Base-by-base conservation (phyloP, 2,888 invertebrate genomes). In the Lamproptera curius region DNA sequence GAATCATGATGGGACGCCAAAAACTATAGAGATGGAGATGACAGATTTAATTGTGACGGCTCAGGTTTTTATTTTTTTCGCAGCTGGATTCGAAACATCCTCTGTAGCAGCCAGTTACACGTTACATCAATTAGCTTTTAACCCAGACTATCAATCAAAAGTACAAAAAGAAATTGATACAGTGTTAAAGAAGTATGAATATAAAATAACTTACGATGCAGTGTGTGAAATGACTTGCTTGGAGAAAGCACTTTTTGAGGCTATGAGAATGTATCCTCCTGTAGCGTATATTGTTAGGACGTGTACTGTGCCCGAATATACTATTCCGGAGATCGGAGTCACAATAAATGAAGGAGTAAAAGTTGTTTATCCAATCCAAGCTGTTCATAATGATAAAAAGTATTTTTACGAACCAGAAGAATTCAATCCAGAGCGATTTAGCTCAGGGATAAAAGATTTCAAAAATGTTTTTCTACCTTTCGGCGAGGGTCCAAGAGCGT, bases 51-150 rank as follows among this genome's bases (percentile, higher is more conserved):
- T 72, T n/a, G 63, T 76, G 16, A 69, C 68, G 1, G 74, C 75
- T 3, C 76, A 76, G 35, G 69, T 73, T n/a, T 75, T 74, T 34
- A 62, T 76, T 2, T 77, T 77, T 55, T 77, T 77, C 35, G 73
- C 72, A 2, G 77, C 77, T 2, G 77, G 77, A 6, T 78, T 77
- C 34, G 78, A 78, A 52, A 78, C 78, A 0, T 76, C 77, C 0
- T 75, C 78, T 0, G 73, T 76, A 0, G 73, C 76, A 1, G 72
- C 76, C 9, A 76, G 75, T 45, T 76, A 59, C 51, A 75, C 76
- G 10, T 57, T 78, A 23, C 78, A 76, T 48, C 74, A 77, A 51
- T 62, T 78, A 4, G 83, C 78, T 0, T 70, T 50, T 47, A 50
- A 70, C 38, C 73, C 71, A 0, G 62, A 63, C 8, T 65, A 64